Base-by-base conservation (phyloP, 2,888 invertebrate genomes). In the Temnothorax ravouxi region DNA sequence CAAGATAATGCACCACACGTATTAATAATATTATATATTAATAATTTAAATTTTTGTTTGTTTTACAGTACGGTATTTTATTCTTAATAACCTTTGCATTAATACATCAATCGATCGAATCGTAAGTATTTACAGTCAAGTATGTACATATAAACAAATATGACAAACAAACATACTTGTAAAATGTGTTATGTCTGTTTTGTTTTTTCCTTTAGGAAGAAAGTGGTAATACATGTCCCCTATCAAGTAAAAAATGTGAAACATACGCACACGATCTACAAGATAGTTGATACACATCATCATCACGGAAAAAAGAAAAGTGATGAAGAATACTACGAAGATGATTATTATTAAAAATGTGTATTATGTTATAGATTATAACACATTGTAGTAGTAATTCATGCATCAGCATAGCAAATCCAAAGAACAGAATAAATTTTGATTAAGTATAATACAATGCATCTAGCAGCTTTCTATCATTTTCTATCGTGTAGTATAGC, bases 241-340 rank as follows among this genome's bases (percentile, higher is more conserved):
- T 96, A 96, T 92, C 96, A 96, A 89, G 96, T 97, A 86, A 97
- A 97, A 94, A 96, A 96, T 90, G 95, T 97, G 86, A 97, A 97
- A 90, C 97, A 97, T 92, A 97, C 96, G 0, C 97, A 97, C 93
- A 97, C 97, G 0, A 95, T 97, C n/a, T 97, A 96, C 95, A 97
- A 97, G 93, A 96, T 97, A 0, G 95, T 97, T 56, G 96, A 29
- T 29, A 29, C 96, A 67, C 96, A 96, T 86, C 95, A 96, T 87
- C 95, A 96, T 90, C 61, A 84, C 1, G 62, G 67, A 25, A 84
- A 91, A n/a, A 85, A 89, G 13, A 88, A 91, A 8, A 85, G 88
- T 9, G 84, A 88, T 11, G 88, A 87, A 1, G 83, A 85, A 6
- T 88, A 85, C 18, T 21, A 76, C 4, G 50, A 29, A 29, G 29